These are phyloP conservation scores for Peribatodes rhomboidaria DNA, from an alignment of 2,888 invertebrate species.

Conservation along the genomic window DNA sequence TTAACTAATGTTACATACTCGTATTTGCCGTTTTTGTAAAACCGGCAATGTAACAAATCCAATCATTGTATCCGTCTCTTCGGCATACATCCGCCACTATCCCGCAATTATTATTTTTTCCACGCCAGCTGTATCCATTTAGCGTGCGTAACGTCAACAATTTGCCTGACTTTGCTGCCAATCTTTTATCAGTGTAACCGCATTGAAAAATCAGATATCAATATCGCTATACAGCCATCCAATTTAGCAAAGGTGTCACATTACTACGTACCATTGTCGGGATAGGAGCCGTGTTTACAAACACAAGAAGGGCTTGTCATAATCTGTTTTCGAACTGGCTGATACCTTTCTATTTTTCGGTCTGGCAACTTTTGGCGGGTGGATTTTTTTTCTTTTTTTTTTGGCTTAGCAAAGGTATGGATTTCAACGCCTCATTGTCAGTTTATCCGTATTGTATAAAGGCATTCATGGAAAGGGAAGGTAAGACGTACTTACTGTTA, in stretches of 20 bases:
- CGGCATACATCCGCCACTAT: slow-evolving; percentile 12
- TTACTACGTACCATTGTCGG: slow-evolving; percentile 76
- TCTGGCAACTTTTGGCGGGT: slow-evolving; percentile 73
- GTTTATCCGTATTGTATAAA: slow-evolving; percentile 74
- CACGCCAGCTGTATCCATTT: slow-evolving; percentile 69
- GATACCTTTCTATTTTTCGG: slow-evolving; percentile 80
- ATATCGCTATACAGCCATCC: slow-evolving; percentile 73
- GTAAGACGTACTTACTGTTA: slow-evolving; percentile 68
- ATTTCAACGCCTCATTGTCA: slow-evolving; percentile 84
- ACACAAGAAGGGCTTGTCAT: slow-evolving; percentile 85
- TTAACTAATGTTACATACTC: too few species aligned
- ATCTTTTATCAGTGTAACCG: slow-evolving; percentile 62
- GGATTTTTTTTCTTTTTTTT: slow-evolving; percentile 70
- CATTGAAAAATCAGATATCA: slow-evolving; percentile 72
- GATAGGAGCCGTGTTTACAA: slow-evolving; percentile 78
- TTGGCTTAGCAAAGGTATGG: slow-evolving; percentile 74
- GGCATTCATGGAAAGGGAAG: slow-evolving; percentile 78
- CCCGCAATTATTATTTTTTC: slow-evolving; percentile 45
- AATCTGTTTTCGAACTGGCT: slow-evolving; percentile 76
- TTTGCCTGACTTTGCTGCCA: slow-evolving; percentile 79
- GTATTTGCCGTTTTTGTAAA: too few species aligned
- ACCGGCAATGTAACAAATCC: too few species aligned
- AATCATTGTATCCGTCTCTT: neutral
- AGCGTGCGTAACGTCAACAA: slow-evolving; percentile 77
- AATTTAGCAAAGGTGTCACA: slow-evolving; percentile 83